Evolutionary conservation across 2,888 invertebrate genomes (phyloP), one percentile per base, ranked within the genome.

Genomic region (Limulus polyphemus): DNA sequence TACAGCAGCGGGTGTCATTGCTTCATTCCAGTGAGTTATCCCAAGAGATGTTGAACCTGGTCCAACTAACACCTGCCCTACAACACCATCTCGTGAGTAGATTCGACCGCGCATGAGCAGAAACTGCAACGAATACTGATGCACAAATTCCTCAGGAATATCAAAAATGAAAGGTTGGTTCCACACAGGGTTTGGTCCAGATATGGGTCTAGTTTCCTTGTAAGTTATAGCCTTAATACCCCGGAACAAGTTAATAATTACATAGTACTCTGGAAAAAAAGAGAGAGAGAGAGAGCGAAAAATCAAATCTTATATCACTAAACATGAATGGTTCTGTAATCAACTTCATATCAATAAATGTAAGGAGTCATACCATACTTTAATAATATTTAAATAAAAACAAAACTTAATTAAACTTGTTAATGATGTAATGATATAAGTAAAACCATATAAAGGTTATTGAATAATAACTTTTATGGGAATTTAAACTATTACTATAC

Each of bases 81-180:
- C 68, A 46, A 72, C 68, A 16, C 64, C 68, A 61, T 73, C 71
- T 63, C 70, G 71, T 1, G 68, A 69, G 57, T 72, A 70, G 11
- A 69, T 59, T 46, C 69, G 69, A 1, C 69, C 72, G 47, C 71
- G 68, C 71, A 70, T 72, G 46, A 73, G 62, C 10, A 71, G 61
- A 50, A 73, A 72, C 57, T 73, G 72, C 17, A 73, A 56, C 54
- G 67, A 66, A 61, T 69, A 68, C 10, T 67, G 63, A 55, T 67
- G 67, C 1, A 67, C 59, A 49, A 67, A 59, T 47, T 65, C 60
- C 50, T 50, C 56, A 16, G 62, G 62, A 13, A 72, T 58, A 66
- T 72, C 70, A 62, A 73, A 73, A 13, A 73, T 65, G 61, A 73
- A 73, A 16, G 72, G 71, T 58, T 73, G 71, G 62, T 73, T 73